These are phyloP conservation scores for Epinephelus lanceolatus DNA, from an alignment of 2,113 vertebrate genomes.

Conservation along the genomic window DNA sequence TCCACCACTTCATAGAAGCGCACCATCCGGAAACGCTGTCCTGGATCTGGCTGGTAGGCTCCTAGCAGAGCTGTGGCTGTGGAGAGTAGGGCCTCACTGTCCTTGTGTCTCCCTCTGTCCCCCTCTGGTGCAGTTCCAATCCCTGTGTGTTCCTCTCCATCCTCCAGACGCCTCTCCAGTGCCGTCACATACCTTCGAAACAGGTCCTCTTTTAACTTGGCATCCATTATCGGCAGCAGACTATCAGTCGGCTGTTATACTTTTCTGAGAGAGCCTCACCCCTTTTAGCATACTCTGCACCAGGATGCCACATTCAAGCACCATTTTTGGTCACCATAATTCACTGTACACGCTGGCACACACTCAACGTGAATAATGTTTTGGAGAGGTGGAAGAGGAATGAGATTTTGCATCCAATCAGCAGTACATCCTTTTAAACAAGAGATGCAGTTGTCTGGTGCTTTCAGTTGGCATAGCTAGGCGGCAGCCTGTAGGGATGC, in stretches of 20 bases:
- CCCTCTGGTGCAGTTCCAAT: conserved; percentile 76
- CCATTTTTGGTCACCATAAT: conserved; percentile 73
- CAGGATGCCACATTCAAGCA: conserved; percentile 68
- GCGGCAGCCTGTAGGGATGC: conserved; percentile 63
- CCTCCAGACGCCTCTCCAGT: conserved; percentile 90
- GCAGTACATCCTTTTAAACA: conserved; percentile 63
- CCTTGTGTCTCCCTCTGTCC: conserved; percentile 82
- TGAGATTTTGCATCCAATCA: conserved; percentile 62
- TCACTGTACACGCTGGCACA: conserved; percentile 47
- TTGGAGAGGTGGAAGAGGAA: conserved; percentile 38
- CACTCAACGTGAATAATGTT: conserved; percentile 51
- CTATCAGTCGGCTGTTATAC: conserved; percentile 72
- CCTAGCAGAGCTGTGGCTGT: conserved; percentile 94
- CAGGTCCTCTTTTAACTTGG: conserved; percentile 96
- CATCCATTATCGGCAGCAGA: conserved; percentile 90
- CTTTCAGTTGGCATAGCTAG: conserved; percentile 64
- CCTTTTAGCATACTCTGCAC: conserved; percentile 73
- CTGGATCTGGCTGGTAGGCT: conserved; percentile 92
- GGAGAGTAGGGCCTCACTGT: conserved; percentile 89
- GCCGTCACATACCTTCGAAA: conserved; percentile 96
- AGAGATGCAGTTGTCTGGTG: conserved; percentile 33
- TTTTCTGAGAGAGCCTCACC: conserved; percentile 68
- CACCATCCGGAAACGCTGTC: conserved; percentile 93
- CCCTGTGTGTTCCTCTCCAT: conserved; percentile 75
- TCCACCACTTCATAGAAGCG: conserved; percentile 95